Percentiles rank a stretch among this genome's conserved stretches.
Evolutionary conservation across 2,113 vertebrate genomes (phyloP).

Genomic region (Prolemur simus): DNA sequence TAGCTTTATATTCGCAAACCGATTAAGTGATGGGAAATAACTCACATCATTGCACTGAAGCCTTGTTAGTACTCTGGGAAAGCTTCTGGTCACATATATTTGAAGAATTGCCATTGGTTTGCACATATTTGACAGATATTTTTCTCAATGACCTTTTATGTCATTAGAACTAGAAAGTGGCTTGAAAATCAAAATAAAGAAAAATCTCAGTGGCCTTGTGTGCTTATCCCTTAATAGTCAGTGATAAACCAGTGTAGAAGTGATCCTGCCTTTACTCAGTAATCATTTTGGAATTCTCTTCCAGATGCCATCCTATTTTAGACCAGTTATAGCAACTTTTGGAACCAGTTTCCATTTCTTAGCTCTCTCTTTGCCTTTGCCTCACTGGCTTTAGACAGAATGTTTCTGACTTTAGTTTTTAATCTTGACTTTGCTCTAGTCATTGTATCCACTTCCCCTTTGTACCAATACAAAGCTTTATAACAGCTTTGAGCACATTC

Average conservation of each 20-base stretch:
- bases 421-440: not conserved
- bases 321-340: not conserved
- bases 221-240: not conserved
- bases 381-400: not conserved
- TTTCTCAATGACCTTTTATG: not conserved
- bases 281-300: not conserved
- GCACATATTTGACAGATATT: not conserved
- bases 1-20: not conserved
- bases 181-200: not conserved
- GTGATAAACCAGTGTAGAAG: not conserved
- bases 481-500: not conserved
- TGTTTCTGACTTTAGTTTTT: not conserved
- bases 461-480: not conserved
- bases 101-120: not conserved
- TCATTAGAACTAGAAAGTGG: not conserved
- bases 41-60: not conserved
- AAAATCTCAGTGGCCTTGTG: not conserved
- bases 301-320: not conserved
- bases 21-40: not conserved
- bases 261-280: not conserved
- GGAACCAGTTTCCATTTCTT: not conserved
- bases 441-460: not conserved
- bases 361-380: not conserved
- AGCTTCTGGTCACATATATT: not conserved
- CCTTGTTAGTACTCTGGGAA: not conserved